Evolutionary conservation across 2,888 invertebrate species (phyloP).

Genomic region (Tiliacea aurago): DNA sequence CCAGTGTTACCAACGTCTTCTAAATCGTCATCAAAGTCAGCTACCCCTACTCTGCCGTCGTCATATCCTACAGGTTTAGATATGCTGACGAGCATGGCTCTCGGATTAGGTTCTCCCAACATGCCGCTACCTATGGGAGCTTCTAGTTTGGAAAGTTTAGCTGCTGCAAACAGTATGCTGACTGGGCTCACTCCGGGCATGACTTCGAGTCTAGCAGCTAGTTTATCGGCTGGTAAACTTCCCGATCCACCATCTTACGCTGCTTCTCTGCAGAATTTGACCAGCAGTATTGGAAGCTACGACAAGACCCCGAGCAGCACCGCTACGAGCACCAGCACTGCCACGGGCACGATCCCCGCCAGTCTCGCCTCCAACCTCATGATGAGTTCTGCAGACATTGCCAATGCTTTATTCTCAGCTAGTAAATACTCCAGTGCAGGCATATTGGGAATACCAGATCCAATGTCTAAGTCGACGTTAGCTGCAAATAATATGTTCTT

Average conservation of each 20-base stretch:
- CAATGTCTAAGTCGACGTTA: constrained; percentile 93
- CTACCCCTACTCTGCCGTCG: constrained; percentile 88
- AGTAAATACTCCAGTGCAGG: constrained; percentile 92
- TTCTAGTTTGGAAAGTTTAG: constrained; percentile 86
- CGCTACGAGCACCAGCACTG: constrained; percentile 84
- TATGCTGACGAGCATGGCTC: constrained; percentile 89
- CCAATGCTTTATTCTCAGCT: constrained; percentile 92
- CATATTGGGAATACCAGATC: constrained; percentile 93
- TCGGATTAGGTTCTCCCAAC: constrained; percentile 85
- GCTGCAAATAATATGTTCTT: constrained; percentile 95
- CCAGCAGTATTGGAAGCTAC: constrained; percentile 82
- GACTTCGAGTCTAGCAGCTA: constrained; percentile 84
- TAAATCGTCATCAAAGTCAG: constrained; percentile 90
- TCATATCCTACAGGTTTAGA: constrained; percentile 87
- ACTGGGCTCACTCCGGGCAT: constrained; percentile 84
- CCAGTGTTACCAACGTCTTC: constrained; percentile 91
- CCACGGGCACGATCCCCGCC: constrained; percentile 86
- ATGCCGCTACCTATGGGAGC: constrained; percentile 85
- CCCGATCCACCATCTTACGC: constrained; percentile 88
- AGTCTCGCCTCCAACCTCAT: constrained; percentile 91
- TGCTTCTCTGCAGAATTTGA: constrained; percentile 85
- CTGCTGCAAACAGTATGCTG: constrained; percentile 88
- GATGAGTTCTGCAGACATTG: constrained; percentile 92
- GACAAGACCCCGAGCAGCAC: constrained; percentile 88
- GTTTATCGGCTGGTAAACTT: constrained; percentile 83